Evolutionary conservation across 2,888 invertebrate genomes (phyloP).

Genomic region (Chaitophorus viminalis): DNA sequence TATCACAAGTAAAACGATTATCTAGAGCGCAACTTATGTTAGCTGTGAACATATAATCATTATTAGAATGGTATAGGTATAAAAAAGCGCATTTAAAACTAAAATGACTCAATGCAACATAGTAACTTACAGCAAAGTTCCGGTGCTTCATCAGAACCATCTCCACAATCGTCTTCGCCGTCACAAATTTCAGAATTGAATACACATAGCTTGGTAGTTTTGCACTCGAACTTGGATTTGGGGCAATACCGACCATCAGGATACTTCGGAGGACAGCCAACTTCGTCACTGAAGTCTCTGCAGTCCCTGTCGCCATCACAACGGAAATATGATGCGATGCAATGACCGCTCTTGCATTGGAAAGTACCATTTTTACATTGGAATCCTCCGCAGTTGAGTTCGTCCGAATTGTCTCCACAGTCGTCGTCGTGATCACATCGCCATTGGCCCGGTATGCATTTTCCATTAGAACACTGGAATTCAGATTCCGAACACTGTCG

Average conservation of each 20-base stretch:
- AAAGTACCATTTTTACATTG: conserved; percentile 90
- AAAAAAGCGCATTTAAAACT: background rate
- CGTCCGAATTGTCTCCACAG: conserved; percentile 94
- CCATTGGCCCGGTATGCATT: conserved; percentile 92
- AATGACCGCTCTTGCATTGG: conserved; percentile 92
- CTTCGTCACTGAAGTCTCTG: conserved; percentile 88
- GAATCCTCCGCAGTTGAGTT: conserved; percentile 82
- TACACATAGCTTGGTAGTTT: conserved; percentile 88
- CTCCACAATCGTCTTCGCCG: conserved; percentile 92
- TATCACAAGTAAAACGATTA: conserved; percentile 88
- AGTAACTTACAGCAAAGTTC: conserved; percentile 74
- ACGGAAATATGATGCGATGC: conserved; percentile 86
- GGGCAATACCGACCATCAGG: conserved; percentile 91
- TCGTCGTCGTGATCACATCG: conserved; percentile 96
- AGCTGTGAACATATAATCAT: conserved; percentile 67
- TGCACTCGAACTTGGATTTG: conserved; percentile 89
- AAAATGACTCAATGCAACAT: conserved; percentile 65
- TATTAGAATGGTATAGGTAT: background rate
- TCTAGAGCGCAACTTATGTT: conserved; percentile 87
- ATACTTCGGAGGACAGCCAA: conserved; percentile 87
- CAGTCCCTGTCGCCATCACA: conserved; percentile 93
- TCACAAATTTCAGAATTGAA: conserved; percentile 90
- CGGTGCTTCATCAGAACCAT: conserved; percentile 86
- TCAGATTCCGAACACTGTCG: conserved; percentile 94
- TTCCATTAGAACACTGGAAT: conserved; percentile 86